Evolutionary conservation across 64 coral and sea anemone species (phyloP).

Genomic region (Montipora capricornis): DNA sequence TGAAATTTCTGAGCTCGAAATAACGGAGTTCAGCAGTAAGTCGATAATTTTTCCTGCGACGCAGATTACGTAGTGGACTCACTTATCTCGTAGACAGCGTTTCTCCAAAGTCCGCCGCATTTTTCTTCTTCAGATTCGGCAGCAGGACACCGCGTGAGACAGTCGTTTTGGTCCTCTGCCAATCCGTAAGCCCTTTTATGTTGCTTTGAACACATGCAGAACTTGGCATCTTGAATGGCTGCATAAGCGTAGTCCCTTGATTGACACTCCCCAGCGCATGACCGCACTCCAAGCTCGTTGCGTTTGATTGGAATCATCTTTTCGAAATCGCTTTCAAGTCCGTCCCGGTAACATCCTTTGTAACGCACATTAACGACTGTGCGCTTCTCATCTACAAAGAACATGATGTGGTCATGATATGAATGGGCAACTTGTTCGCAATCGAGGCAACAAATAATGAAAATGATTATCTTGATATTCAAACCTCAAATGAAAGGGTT

Average conservation of each 20-base stretch:
- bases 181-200: background rate
- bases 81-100: conserved; percentile 19
- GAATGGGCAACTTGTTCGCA: background rate
- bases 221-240: conserved; percentile 41
- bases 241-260: background rate
- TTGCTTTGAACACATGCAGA: conserved; percentile 14
- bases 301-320: conserved; percentile 36
- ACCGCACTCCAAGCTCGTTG: conserved; percentile 7
- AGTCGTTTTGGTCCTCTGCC: conserved; percentile 12
- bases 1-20: no score
- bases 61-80: no score
- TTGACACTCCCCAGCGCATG: conserved; percentile 17
- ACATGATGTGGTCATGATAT: background rate
- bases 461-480: no score
- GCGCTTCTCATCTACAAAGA: background rate
- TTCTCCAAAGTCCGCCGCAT: conserved; percentile 16
- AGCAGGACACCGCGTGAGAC: background rate
- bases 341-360: conserved; percentile 14
- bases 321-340: conserved; percentile 22
- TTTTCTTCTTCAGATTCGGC: background rate
- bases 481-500: no score
- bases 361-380: conserved; percentile 22
- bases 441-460: no score
- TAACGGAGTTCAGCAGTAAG: no score
- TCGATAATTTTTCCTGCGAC: no score